Evolutionary conservation across 2,797 vertebrate genomes (phyloP).

Genomic region (Periparus ater): DNA sequence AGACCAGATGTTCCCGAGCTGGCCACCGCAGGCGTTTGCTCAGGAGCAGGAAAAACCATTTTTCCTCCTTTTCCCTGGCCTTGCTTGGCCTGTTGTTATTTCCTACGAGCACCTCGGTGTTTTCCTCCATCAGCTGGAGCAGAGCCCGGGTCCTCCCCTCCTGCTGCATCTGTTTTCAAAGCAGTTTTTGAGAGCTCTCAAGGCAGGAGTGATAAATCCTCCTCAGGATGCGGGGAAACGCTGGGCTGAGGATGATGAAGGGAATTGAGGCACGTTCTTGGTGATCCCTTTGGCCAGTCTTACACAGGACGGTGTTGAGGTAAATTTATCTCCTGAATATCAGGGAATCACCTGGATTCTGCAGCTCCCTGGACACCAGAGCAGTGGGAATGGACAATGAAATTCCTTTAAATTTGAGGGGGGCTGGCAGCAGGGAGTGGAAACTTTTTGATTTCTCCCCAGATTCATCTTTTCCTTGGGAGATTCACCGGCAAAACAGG

Average conservation of each 20-base stretch:
- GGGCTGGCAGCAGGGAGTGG: accelerated
- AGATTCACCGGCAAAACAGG: neutral
- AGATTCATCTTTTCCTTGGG: neutral
- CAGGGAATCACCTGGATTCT: neutral
- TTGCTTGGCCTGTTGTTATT: conserved; percentile 23
- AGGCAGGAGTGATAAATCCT: neutral
- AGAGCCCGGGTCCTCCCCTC: neutral
- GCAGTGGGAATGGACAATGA: neutral
- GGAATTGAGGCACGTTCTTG: neutral
- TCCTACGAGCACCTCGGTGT: neutral
- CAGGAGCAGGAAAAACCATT: conserved; percentile 23
- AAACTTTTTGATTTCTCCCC: neutral
- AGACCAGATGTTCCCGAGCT: conserved; percentile 41
- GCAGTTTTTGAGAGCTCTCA: neutral
- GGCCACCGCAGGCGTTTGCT: neutral
- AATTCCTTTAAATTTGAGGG: neutral
- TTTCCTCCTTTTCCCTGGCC: conserved; percentile 39
- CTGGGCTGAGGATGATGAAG: neutral
- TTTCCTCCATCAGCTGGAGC: neutral
- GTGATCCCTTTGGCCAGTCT: neutral
- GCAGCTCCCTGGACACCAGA: neutral
- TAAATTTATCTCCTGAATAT: neutral
- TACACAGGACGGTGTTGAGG: neutral
- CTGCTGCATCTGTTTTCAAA: neutral
- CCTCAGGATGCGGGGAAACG: neutral